Base-by-base conservation (phyloP, 1,140 invertebrate species). In the Conopomorpha cramerella region DNA sequence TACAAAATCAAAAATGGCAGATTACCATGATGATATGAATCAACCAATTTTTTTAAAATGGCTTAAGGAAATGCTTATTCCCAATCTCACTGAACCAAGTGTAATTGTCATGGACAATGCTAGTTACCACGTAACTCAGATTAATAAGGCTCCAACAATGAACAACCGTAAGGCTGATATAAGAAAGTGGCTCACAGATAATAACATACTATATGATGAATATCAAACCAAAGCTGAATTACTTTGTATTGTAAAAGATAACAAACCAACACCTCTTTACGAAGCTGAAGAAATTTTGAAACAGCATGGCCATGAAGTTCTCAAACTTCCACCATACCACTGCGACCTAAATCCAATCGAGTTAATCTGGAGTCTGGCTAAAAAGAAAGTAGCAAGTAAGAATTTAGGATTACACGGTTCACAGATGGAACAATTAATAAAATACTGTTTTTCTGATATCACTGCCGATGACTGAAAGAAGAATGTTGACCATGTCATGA, bases 21-120 rank as follows among this genome's bases (percentile, higher is more conserved):
- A 28, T 28, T 28, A 28, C 14, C 27, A 28, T 28, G 13, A 30
- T 10, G 12, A 30, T 10, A 30, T 30, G 28, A 30, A 30, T 30
- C 4, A 6, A 1, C 7, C 13, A 30, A 30, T 15, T n/a, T 30
- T 30, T n/a, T 15, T 15, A 7, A 30, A 30, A 30, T 30, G 28
- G 28, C 16, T 30, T 8, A 13, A 15, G 2, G 13, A 30, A 14
- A 30, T 15, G 16, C n/a, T 30, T 6, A n/a, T 30, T 6, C 28
- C 28, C 7, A 30, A 30, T 30, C n/a, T 30, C 2, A 6, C 8
- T 8, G 8, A 14, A 30, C 28, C 28, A 10, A 30, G 28, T 30
- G 28, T 30, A 2, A 11, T 30, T n/a, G 28, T 30, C 10, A 10
- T 30, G n/a, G 28, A 30, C 13, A 30, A 30, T 30, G 28, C 28